Base-by-base conservation (phyloP, 64 coral and sea anemone species). In the Montipora foliosa region DNA sequence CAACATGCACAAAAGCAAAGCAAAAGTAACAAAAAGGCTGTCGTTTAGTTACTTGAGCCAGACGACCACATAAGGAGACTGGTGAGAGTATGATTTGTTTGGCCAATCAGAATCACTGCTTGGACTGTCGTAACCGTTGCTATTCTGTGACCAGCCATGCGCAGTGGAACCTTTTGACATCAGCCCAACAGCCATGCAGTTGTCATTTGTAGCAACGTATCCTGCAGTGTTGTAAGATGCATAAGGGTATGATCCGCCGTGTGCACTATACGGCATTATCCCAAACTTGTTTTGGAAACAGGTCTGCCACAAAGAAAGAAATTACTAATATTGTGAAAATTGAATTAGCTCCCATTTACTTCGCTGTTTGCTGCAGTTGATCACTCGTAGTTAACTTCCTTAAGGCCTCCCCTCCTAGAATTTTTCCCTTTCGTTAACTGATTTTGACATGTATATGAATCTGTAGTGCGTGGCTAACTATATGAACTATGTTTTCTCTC, bases 161-260 rank as follows among this genome's bases (percentile, higher is more conserved):
- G 80, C 80, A 61, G 91, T 73, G 8, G 72, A 17, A 4, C 91
- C 75, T 87, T 24, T 74, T 0, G 66, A 17, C 51, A 80, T 50
- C 14, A 96, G 91, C 0, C 95, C 95, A 3, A 96, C 81, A 44
- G 87, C 73, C 95, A 96, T 96, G 45, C 95, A 96, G 66, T 90
- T 85, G 69, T 96, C 91, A 24, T 87, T 93, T 10, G 8, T 48
- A 0, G 1, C 3, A 29, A n/a, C n/a, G n/a, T n/a, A n/a, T 1
- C 95, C 95, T 49, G 76, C 76, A 5, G 76, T 50, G 13, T 78
- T 88, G 67, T 17, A 17, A 2, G 84, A 87, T 19, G 85, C 60
- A 14, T 64, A 80, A 19, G 92, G 92, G 24, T 93, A 93, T 21
- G 84, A 88, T n/a, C 92, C 92, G 5, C 92, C 92, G 15, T 88